Percentiles rank a stretch among this genome's conserved stretches.
phyloP scores from a whole-genome alignment of 2,797 vertebrate genomes.

The Artibeus lituratus region DNA sequence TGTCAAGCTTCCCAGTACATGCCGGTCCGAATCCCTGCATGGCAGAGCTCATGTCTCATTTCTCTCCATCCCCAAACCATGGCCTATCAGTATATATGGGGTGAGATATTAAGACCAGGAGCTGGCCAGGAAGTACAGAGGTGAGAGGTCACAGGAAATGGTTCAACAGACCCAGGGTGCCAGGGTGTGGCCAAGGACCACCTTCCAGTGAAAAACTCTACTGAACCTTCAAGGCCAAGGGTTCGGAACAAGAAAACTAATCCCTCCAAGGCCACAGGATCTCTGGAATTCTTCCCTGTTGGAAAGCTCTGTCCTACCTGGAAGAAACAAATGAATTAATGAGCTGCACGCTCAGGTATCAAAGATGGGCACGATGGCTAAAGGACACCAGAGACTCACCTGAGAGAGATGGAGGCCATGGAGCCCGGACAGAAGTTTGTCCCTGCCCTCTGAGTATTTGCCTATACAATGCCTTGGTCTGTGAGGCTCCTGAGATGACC shows the following conservation, averaged over 20 bases:
- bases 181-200: not conserved
- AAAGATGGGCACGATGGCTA: fast-evolving
- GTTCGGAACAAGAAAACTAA: not conserved
- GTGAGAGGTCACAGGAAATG: not conserved
- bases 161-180: not conserved
- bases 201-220: not conserved
- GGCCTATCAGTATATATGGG: not conserved
- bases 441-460: not conserved
- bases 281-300: not conserved
- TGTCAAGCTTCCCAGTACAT: not conserved
- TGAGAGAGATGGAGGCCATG: not conserved
- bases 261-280: not conserved
- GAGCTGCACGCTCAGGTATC: not conserved
- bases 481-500: not conserved
- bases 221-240: not conserved
- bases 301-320: not conserved
- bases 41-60: fast-evolving
- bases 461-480: fast-evolving
- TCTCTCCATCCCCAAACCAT: not conserved
- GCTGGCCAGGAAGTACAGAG: not conserved
- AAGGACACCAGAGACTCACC: fast-evolving
- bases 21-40: fast-evolving
- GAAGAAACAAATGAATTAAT: not conserved
- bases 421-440: fast-evolving
- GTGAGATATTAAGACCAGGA: not conserved